Conservation (phyloP, 2,888 invertebrate genomes). For the Lepidochrysops patricia region DNA sequence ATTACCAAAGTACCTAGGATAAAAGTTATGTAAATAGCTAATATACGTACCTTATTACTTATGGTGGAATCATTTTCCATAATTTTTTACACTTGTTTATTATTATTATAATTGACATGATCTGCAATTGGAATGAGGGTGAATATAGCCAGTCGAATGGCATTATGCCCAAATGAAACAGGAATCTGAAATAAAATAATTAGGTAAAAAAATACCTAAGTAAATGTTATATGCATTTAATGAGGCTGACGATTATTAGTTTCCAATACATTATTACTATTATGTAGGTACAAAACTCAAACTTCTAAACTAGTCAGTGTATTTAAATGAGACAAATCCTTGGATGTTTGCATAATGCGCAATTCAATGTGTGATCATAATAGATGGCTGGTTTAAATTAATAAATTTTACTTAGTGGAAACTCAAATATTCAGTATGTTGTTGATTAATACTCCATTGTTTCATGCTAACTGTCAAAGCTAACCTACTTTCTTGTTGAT, state of each 20-base stretch:
- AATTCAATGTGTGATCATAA: conserved; percentile 3
- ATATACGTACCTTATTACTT: too few relatives aligned
- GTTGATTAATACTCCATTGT: conserved; percentile 14
- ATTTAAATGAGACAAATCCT: conserved; percentile 4
- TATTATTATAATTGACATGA: too few relatives aligned
- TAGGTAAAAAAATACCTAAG: too few relatives aligned
- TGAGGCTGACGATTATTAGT: not conserved
- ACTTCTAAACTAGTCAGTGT: not conserved
- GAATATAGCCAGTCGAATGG: too few relatives aligned
- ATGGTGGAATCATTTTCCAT: too few relatives aligned
- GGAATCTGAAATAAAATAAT: too few relatives aligned
- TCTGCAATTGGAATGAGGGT: too few relatives aligned
- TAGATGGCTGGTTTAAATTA: conserved; percentile 8
- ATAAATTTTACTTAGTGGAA: conserved; percentile 8
- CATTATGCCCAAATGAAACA: too few relatives aligned
- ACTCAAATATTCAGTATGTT: conserved; percentile 12
- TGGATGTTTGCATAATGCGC: conserved; percentile 5
- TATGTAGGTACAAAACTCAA: not conserved
- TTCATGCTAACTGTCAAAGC: conserved; percentile 15
- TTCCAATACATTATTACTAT: not conserved
- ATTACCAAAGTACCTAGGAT: too few relatives aligned
- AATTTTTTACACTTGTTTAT: too few relatives aligned
- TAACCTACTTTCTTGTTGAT: conserved; percentile 26
- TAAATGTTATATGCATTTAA: not conserved
- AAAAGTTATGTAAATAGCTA: too few relatives aligned